phyloP scores from a whole-genome alignment of 2,888 invertebrate species.

The Frankliniella fusca region DNA sequence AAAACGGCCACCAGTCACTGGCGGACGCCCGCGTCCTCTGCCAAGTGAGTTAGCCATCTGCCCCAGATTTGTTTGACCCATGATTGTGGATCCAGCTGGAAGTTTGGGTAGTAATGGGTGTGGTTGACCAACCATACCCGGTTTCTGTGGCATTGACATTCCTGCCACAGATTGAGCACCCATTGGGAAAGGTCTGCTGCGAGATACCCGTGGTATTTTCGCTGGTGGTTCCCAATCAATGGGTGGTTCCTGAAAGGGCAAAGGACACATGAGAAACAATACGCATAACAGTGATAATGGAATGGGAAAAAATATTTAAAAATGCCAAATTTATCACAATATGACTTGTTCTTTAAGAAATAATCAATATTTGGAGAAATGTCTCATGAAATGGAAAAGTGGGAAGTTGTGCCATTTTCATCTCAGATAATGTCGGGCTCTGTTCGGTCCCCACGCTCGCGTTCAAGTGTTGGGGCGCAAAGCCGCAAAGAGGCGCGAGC shows the following conservation, averaged over 20 bases:
- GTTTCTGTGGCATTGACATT: neutral
- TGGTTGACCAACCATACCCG: neutral
- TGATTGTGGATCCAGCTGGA: neutral
- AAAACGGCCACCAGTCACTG: neutral
- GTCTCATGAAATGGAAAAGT: too few relatives aligned
- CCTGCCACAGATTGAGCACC: conserved; percentile 30
- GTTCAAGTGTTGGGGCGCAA: too few relatives aligned
- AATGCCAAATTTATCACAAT: too few relatives aligned
- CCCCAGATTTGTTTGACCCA: neutral
- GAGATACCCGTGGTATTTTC: conserved; percentile 74
- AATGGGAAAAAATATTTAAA: neutral
- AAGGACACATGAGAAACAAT: conserved; percentile 1
- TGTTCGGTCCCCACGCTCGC: too few relatives aligned
- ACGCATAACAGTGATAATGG: neutral
- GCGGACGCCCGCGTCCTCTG: conserved; percentile 1
- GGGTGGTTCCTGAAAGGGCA: conserved; percentile 61
- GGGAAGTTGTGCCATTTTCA: too few relatives aligned
- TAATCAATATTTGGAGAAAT: too few relatives aligned
- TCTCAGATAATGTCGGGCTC: too few relatives aligned
- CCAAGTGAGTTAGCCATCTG: neutral
- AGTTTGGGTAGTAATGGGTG: conserved; percentile 12
- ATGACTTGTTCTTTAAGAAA: too few relatives aligned
- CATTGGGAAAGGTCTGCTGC: conserved; percentile 43
- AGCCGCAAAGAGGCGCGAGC: too few relatives aligned
- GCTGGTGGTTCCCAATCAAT: conserved; percentile 91